Evolutionary conservation across 2,888 invertebrate species (phyloP), one percentile per base, ranked within the genome.

Genomic region (Sinotaia quadrata): DNA sequence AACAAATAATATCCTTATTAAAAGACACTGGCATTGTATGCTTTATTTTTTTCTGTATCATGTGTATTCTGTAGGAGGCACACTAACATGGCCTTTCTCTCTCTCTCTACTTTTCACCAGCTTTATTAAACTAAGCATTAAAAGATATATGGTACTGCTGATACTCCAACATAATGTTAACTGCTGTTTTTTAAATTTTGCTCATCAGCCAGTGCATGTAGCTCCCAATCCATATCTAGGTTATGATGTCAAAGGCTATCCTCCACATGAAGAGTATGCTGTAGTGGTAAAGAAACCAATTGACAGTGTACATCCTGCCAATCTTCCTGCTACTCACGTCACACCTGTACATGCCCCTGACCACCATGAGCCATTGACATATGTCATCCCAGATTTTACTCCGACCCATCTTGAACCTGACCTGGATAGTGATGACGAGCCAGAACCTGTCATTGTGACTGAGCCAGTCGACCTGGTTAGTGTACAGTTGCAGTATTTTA

Each of bases 211-310:
- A 2, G 31, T 54, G 4, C 44, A 44, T 8, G 56, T 51, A 18
- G 36, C 34, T 24, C 52, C 67, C 10, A 72, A 56, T 47, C 33
- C 72, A 15, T 71, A 75, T 57, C 76, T 75, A 12, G 68, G 76
- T 33, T 79, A 79, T 65, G 74, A 76, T 63, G 75, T 75, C 57
- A 34, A 34, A 58, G 73, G 57, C 2, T 73, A n/a, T n/a, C 66
- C 66, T 1, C 36, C 18, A 2, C 56, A 31, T 7, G 36, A 8
- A 0, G 71, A 67, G 27, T 75, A 75, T 24, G 66, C 72, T 10
- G 65, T 71, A 8, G 75, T 75, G 18, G 60, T 71, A 57, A 75
- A 73, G 66, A 54, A 29, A 5, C n/a, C 59, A 59, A 4, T 31
- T 15, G 24, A 41, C 52, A 18, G 29, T 51, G 0, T 21, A 44